Evolutionary conservation across 1,140 invertebrate genomes (phyloP).

Genomic region (Pseudomyrmex dendroicus): DNA sequence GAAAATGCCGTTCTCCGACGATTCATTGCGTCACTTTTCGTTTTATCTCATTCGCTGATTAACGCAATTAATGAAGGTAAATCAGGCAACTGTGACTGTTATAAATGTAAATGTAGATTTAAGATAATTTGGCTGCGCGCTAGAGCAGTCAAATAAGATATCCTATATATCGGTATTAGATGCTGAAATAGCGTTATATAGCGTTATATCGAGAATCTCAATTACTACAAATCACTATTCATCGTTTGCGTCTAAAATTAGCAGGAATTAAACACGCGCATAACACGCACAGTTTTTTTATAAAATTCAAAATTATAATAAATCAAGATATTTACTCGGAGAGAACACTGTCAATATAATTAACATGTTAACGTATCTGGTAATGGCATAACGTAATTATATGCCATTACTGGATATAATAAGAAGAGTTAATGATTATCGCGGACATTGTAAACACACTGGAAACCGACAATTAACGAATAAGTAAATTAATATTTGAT

Average conservation of each 20-base stretch:
- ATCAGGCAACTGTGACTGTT: not conserved
- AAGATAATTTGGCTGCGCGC: not conserved
- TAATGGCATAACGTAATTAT: not conserved
- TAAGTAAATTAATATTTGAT: constrained; percentile 3
- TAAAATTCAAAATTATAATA: not conserved
- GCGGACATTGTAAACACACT: not conserved
- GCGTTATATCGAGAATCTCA: not conserved
- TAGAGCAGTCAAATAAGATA: not conserved
- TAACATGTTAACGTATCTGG: not conserved
- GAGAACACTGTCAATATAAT: constrained; percentile 2
- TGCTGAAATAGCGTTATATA: constrained; percentile 10
- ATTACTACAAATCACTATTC: not conserved
- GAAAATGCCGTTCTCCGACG: not conserved
- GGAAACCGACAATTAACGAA: not conserved
- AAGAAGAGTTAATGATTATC: not conserved
- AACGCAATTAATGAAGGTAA: not conserved
- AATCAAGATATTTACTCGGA: not conserved
- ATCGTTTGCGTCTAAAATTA: constrained; percentile 13
- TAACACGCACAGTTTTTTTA: not conserved
- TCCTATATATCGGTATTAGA: not conserved
- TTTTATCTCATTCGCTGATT: not conserved
- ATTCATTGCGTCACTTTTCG: not conserved
- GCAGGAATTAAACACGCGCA: not conserved
- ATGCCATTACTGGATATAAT: not conserved
- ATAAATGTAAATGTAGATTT: not conserved